Evolutionary conservation across 2,797 vertebrate species (phyloP), one percentile per base, ranked within the genome.

Genomic region (Pipistrellus pygmaeus): DNA sequence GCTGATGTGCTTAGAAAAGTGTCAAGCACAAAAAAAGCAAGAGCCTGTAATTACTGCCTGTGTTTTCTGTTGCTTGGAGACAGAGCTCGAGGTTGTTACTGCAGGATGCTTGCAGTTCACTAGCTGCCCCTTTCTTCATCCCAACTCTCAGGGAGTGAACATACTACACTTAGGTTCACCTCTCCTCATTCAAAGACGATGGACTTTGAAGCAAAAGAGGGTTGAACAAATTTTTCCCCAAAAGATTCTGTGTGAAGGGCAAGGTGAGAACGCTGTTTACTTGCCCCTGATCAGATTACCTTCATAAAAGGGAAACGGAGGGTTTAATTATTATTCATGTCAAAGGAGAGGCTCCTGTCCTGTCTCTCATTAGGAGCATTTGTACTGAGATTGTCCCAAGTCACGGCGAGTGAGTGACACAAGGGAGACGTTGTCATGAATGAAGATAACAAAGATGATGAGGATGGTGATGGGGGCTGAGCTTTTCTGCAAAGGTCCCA

Each of bases 51-150:
- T 90, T 90, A 75, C 35, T 88, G 69, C 77, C 53, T 30, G 23
- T 76, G 88, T 53, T 92, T n/a, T 86, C 85, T 76, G 92, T 85
- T 93, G 90, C 92, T 96, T 9, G 3, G 88, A 88, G 87, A 94
- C 72, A 6, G 75, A 77, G 68, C 64, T 32, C 53, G 68, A 41
- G 48, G 30, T 78, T 30, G 53, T 90, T 77, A 88, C 48, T 85
- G 18, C 35, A 76, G 46, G 60, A 60, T 41, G 25, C 55, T 94
- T 57, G 25, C 21, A 88, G 32, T 90, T 78, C 41, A 48, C 12
- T 64, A 53, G 77, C 57, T 55, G 15, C 35, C 30, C n/a, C 21
- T 11, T 84, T 80, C 55, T 88, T 55, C 51, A n/a, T n/a, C 51
- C 38, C n/a, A 60, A 12, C 48, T 87, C 69, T 66, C 6, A n/a